phyloP scores from a whole-genome alignment of 1,140 invertebrate genomes.

The Laupala kohalensis region DNA sequence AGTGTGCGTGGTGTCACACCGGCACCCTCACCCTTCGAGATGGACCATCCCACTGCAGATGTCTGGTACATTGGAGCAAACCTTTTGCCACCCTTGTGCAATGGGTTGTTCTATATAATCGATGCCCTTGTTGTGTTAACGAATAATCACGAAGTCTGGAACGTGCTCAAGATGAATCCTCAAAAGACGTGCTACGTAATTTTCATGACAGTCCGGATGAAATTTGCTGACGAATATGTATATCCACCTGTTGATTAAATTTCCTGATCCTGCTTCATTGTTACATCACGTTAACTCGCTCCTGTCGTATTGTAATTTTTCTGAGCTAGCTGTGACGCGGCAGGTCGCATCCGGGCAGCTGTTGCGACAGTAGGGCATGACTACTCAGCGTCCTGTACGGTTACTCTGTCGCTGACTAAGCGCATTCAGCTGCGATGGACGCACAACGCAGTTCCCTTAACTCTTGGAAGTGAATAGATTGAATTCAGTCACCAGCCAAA shows the following conservation, averaged over 20 bases:
- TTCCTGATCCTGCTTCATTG: too few species aligned
- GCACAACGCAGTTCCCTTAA: neutral
- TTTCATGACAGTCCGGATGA: too few species aligned
- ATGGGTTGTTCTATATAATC: too few species aligned
- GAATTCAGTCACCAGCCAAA: neutral
- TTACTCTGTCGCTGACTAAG: neutral
- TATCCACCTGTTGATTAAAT: too few species aligned
- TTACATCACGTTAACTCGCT: too few species aligned
- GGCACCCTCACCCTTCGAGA: neutral
- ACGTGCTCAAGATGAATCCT: too few species aligned
- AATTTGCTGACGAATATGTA: too few species aligned
- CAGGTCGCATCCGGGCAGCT: neutral
- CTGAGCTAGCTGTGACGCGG: neutral
- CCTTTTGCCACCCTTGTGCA: neutral
- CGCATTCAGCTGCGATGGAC: neutral
- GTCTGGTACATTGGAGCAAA: neutral
- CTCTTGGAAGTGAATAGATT: neutral
- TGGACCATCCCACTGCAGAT: conserved; percentile 9
- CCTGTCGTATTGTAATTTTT: too few species aligned
- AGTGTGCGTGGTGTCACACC: conserved; percentile 2
- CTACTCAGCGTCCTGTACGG: too few species aligned
- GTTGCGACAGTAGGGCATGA: neutral
- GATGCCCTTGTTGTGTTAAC: too few species aligned
- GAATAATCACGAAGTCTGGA: too few species aligned
- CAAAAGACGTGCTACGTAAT: too few species aligned